These are phyloP conservation scores for Myiozetetes cayanensis DNA, from an alignment of 2,113 vertebrate genomes.

Conservation along the genomic window DNA sequence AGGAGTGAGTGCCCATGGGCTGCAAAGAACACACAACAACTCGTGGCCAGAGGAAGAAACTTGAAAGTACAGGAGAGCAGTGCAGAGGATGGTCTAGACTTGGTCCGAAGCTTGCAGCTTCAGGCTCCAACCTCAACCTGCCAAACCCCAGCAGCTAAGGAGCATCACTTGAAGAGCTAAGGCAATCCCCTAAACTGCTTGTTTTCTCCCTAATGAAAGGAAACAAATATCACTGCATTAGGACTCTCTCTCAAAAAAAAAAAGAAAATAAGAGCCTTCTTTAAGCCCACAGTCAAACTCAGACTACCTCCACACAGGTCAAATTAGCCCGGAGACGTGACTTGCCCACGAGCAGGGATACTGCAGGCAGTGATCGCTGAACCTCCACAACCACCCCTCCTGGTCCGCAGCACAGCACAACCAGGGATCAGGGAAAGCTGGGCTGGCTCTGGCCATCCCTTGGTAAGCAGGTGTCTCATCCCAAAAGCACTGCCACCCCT, in stretches of 20 bases:
- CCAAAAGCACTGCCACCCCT: background rate
- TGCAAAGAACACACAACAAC: background rate
- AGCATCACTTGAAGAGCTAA: background rate
- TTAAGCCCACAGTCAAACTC: background rate
- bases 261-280: background rate
- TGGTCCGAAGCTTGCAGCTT: background rate
- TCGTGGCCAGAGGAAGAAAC: background rate
- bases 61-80: background rate
- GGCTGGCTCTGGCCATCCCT: background rate
- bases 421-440: background rate
- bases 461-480: background rate
- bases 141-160: background rate
- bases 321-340: background rate
- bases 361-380: accelerated
- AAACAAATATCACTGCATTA: background rate
- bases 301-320: background rate
- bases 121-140: background rate
- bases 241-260: background rate
- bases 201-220: background rate
- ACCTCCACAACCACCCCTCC: background rate
- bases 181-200: background rate
- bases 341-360: background rate
- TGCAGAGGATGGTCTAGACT: background rate
- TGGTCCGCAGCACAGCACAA: background rate
- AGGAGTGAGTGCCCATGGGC: background rate